Percentiles rank a stretch among this genome's conserved stretches.
Evolutionary conservation across 2,888 invertebrate genomes (phyloP).

Genomic region (Teleogryllus oceanicus): DNA sequence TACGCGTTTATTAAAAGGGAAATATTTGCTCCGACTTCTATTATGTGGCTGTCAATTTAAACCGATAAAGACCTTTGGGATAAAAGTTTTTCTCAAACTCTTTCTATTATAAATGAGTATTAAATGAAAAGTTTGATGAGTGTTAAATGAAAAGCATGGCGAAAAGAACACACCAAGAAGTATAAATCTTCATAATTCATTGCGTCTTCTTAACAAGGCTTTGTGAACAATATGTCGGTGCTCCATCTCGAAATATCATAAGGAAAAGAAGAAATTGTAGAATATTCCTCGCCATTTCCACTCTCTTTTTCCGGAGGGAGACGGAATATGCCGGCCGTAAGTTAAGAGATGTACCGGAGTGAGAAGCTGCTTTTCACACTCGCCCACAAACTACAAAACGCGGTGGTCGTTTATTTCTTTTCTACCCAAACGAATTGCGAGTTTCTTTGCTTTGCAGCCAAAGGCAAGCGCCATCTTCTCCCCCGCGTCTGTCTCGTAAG

Average conservation of each 20-base stretch:
- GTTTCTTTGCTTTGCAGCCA: background rate
- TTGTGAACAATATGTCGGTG: too few relatives aligned
- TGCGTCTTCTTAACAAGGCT: too few relatives aligned
- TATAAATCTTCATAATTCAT: too few relatives aligned
- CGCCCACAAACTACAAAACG: too few relatives aligned
- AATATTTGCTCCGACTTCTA: slow-evolving; percentile 18
- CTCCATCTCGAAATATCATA: too few relatives aligned
- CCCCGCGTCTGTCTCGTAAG: background rate
- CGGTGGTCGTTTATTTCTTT: background rate
- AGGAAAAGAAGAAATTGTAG: too few relatives aligned
- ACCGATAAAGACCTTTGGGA: background rate
- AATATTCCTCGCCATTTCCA: too few relatives aligned
- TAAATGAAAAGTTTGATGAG: background rate
- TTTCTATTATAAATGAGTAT: background rate
- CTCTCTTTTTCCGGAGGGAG: too few relatives aligned
- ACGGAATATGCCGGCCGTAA: too few relatives aligned
- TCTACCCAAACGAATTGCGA: background rate
- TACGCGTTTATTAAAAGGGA: background rate
- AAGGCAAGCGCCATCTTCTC: background rate
- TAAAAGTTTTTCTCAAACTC: background rate
- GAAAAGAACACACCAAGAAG: background rate
- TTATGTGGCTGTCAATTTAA: background rate
- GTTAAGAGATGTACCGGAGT: too few relatives aligned
- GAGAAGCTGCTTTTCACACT: too few relatives aligned
- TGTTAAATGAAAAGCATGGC: background rate